Percentiles rank a stretch among this genome's conserved stretches.
Conservation (phyloP, 2,797 vertebrate genomes). For the Semotilus atromaculatus region DNA sequence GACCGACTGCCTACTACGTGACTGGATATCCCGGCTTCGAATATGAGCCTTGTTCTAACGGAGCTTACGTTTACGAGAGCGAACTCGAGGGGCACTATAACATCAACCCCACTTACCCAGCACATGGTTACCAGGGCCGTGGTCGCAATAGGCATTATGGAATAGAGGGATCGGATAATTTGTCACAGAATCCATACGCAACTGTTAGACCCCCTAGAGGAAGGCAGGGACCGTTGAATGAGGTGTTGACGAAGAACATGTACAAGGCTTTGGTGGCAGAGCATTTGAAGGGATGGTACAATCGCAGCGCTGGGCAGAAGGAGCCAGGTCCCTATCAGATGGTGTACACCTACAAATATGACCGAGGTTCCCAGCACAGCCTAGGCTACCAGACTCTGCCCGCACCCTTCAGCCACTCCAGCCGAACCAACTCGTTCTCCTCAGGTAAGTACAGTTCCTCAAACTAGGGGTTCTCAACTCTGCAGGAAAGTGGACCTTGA, state of each 20-base stretch:
- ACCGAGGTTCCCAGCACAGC: constrained; percentile 87
- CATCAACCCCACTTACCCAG: constrained; percentile 89
- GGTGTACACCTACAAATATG: constrained; percentile 83
- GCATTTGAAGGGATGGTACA: constrained; percentile 96
- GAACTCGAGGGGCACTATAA: constrained; percentile 95
- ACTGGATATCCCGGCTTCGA: constrained; percentile 82
- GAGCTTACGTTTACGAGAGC: constrained; percentile 89
- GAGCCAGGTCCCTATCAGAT: constrained; percentile 70
- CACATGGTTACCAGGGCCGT: constrained; percentile 82
- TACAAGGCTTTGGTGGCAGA: constrained; percentile 95
- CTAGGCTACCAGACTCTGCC: constrained; percentile 90
- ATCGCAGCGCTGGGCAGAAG: constrained; percentile 85
- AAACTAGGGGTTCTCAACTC: neutral
- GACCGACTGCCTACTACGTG: constrained; percentile 84
- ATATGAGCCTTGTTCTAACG: constrained; percentile 82
- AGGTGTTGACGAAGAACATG: constrained; percentile 93
- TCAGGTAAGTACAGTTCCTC: constrained; percentile 79
- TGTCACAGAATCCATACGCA: constrained; percentile 91
- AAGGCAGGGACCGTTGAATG: constrained; percentile 82
- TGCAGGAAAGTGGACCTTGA: neutral
- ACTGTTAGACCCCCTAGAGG: constrained; percentile 89
- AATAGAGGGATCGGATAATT: constrained; percentile 81
- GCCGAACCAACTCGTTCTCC: constrained; percentile 89
- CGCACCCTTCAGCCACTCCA: constrained; percentile 89
- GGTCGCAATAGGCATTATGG: constrained; percentile 85